A percentile compares a stretch with the other conserved stretches of the same genome.
These are phyloP conservation scores for Notoglanidium macrostoma DNA, from an alignment of 2,797 vertebrate genomes.

Conservation along the genomic window DNA sequence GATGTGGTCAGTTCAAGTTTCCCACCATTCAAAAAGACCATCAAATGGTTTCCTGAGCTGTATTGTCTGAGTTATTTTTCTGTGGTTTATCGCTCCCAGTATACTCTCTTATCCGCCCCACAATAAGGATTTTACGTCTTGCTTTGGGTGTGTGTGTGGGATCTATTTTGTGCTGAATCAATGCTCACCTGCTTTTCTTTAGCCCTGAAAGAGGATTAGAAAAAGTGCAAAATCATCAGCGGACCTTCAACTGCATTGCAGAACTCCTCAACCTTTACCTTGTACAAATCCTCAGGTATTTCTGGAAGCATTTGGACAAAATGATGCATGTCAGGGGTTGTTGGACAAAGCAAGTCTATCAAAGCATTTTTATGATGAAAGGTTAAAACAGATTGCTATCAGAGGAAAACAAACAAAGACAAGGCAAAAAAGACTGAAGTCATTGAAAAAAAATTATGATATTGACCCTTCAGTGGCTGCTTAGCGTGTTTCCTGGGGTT, in stretches of 20 bases:
- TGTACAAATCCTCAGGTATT: not conserved
- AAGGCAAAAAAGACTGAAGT: not conserved
- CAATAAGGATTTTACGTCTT: constrained; percentile 21
- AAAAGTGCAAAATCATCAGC: constrained; percentile 64
- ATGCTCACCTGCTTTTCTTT: constrained; percentile 59
- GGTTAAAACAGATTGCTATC: not conserved
- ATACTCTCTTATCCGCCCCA: not conserved
- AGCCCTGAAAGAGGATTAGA: constrained; percentile 67
- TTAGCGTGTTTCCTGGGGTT: not conserved
- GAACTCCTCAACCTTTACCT: constrained; percentile 23
- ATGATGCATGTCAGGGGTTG: not conserved
- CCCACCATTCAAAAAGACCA: constrained; percentile 3
- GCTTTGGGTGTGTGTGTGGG: constrained; percentile 29
- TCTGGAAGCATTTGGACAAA: not conserved
- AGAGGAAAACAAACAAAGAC: not conserved
- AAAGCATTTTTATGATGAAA: not conserved
- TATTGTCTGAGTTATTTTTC: constrained; percentile 17
- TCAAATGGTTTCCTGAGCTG: not conserved
- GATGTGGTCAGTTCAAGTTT: not conserved
- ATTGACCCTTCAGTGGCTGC: not conserved
- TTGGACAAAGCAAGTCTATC: not conserved
- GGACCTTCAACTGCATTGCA: constrained; percentile 48
- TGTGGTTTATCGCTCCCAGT: constrained; percentile 27
- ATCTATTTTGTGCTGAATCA: constrained; percentile 50
- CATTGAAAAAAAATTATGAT: not conserved